Conservation (phyloP, 2,113 vertebrate genomes). For the Psilopogon haemacephalus region DNA sequence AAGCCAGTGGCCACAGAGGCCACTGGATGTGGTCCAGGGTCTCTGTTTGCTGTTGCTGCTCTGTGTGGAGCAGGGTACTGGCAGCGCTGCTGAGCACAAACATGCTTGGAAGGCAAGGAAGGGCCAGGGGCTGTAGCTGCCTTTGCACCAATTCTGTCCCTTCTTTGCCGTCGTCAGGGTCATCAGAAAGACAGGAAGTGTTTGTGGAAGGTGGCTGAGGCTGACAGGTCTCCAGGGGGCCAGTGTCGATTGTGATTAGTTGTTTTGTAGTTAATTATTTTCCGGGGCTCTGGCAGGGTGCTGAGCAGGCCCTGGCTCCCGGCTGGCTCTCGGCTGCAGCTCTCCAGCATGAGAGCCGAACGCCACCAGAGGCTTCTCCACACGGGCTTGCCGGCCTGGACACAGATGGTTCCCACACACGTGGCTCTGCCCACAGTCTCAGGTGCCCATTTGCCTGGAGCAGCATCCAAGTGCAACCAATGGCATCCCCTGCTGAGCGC, state of each 20-base stretch:
- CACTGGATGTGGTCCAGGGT: background rate
- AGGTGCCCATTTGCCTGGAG: background rate
- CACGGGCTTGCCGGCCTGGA: background rate
- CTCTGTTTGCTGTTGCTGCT: background rate
- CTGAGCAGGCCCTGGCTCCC: background rate
- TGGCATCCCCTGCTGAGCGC: background rate
- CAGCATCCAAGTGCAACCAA: background rate
- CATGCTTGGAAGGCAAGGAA: background rate
- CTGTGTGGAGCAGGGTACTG: background rate
- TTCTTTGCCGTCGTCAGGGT: conserved; percentile 19
- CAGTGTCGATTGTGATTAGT: conserved; percentile 74
- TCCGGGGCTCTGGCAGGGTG: background rate
- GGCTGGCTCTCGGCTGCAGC: conserved; percentile 15
- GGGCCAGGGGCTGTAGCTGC: background rate
- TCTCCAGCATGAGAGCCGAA: conserved; percentile 1
- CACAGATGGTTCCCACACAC: background rate
- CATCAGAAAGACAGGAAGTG: conserved; percentile 6
- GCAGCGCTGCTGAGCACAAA: background rate
- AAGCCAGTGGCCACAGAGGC: background rate
- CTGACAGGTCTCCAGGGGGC: conserved; percentile 53
- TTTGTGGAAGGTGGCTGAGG: conserved; percentile 17
- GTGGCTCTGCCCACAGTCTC: background rate
- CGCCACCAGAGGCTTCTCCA: background rate
- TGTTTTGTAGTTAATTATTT: conserved; percentile 75
- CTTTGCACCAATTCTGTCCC: background rate